These are phyloP conservation scores for Graphium colonna DNA, from an alignment of 2,888 invertebrate genomes.

Conservation along the genomic window DNA sequence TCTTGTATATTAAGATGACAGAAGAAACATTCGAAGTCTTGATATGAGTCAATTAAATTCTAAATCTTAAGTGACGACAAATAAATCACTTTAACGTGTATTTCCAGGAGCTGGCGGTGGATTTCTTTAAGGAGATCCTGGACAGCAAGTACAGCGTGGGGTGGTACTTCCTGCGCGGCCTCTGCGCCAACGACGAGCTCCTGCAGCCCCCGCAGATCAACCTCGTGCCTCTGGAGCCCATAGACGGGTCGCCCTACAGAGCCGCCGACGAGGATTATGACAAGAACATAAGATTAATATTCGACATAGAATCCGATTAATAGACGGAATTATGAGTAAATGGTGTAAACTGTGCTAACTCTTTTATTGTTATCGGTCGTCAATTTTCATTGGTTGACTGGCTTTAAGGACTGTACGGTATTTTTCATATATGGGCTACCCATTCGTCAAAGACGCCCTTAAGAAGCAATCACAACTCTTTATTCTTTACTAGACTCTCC, in stretches of 20 bases:
- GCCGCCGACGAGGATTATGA: constrained; percentile 44
- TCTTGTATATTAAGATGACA: too few relatives aligned
- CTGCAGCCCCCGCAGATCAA: constrained; percentile 37
- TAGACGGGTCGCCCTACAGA: constrained; percentile 50
- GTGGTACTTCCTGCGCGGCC: constrained; percentile 52
- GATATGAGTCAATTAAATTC: too few relatives aligned
- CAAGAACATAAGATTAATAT: constrained; percentile 54
- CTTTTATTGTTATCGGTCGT: too few relatives aligned
- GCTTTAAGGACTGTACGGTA: not conserved
- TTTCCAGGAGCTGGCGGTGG: constrained; percentile 69
- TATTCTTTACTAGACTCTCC: too few relatives aligned
- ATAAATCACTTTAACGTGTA: not conserved
- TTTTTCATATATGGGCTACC: not conserved
- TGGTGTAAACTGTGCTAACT: too few relatives aligned
- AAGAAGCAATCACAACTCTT: too few relatives aligned
- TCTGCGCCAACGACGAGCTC: constrained; percentile 46
- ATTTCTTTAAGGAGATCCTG: constrained; percentile 73
- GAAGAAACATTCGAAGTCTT: too few relatives aligned
- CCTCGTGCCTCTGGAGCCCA: constrained; percentile 35
- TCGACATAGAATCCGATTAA: constrained; percentile 30
- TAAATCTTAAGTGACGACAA: too few relatives aligned
- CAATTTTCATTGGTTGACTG: too few relatives aligned
- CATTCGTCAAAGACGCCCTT: not conserved
- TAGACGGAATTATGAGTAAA: too few relatives aligned
- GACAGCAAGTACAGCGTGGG: constrained; percentile 64